Base-by-base conservation (phyloP, 1,140 invertebrate species). In the Rhizoglyphus robini region DNA sequence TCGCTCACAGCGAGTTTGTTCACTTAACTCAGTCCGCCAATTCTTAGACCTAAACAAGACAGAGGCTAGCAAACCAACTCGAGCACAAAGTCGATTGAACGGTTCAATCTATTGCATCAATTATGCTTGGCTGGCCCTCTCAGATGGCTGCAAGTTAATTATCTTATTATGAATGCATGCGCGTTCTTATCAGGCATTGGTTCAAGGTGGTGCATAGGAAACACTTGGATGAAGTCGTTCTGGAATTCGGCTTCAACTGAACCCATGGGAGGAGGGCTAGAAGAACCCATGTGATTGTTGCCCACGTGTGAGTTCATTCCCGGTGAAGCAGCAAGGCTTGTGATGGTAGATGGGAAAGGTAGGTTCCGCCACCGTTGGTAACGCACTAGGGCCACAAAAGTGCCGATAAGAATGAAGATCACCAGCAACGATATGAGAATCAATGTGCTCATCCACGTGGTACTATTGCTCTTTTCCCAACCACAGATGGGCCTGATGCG, bases 171-270 rank as follows among this genome's bases (percentile, higher is more conserved):
- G 25, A n/a, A 64, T 23, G 41, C 41, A 57, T 64, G 47, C 25
- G 29, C 47, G 58, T 68, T 68, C 30, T 68, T 68, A 30, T 68
- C 67, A 20, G 67, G 67, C 57, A 68, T 60, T 20, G 67, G 67
- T 34, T 68, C 58, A 5, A 68, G 34, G 36, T 68, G 67, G 41
- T 68, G 67, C 63, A 65, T 65, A 15, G 67, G 67, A 66, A 68
- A 68, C n/a, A 68, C 67, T 61, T 61, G 57, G 4, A 68, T 68
- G 32, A 68, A 68, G 65, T 68, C 67, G 20, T 68, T 68, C 46
- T 68, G 58, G 62, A 68, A 68, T 63, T 68, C 67, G 25, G 67
- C 67, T 48, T 64, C 63, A 23, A 32, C 63, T 49, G 63, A 64
- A 25, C 63, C 63, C 63, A 64, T 64, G 25, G 63, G 63, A 31